Percentiles rank a stretch among this genome's conserved stretches.
Evolutionary conservation across 2,888 invertebrate genomes (phyloP).

Genomic region (Nezara viridula): DNA sequence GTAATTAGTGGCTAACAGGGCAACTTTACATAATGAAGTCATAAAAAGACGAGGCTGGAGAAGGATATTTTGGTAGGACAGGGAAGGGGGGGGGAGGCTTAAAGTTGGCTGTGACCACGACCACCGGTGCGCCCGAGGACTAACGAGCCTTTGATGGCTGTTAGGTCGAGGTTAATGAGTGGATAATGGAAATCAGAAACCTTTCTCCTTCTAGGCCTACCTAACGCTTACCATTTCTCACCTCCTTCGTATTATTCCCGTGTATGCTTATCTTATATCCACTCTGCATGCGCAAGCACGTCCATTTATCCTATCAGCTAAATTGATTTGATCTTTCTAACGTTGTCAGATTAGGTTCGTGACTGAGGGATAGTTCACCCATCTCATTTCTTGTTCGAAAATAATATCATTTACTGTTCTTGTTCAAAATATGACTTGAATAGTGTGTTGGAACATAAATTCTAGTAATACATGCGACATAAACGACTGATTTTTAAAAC

Average conservation of each 20-base stretch:
- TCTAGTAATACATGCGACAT: too few relatives aligned
- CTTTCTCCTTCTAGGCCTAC: background rate
- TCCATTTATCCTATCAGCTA: too few relatives aligned
- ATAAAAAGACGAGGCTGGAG: background rate
- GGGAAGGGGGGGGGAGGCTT: background rate
- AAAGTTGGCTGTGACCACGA: background rate
- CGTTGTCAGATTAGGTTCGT: too few relatives aligned
- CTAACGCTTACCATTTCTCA: background rate
- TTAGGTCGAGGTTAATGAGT: slow-evolving; percentile 30
- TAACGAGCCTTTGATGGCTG: slow-evolving; percentile 33
- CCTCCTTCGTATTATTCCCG: background rate
- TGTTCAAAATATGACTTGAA: too few relatives aligned
- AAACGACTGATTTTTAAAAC: too few relatives aligned
- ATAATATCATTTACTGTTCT: too few relatives aligned
- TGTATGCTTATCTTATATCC: background rate
- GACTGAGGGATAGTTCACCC: too few relatives aligned
- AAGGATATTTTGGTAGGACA: background rate
- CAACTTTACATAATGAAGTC: slow-evolving; percentile 31
- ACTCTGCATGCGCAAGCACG: too few relatives aligned
- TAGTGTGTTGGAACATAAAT: too few relatives aligned
- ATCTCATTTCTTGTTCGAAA: too few relatives aligned
- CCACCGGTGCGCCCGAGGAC: background rate
- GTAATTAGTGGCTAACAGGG: slow-evolving; percentile 33
- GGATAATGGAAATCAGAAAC: background rate
- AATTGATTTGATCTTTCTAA: too few relatives aligned